Base-by-base conservation (phyloP, 2,797 vertebrate species). In the Adelosebastes latens region DNA sequence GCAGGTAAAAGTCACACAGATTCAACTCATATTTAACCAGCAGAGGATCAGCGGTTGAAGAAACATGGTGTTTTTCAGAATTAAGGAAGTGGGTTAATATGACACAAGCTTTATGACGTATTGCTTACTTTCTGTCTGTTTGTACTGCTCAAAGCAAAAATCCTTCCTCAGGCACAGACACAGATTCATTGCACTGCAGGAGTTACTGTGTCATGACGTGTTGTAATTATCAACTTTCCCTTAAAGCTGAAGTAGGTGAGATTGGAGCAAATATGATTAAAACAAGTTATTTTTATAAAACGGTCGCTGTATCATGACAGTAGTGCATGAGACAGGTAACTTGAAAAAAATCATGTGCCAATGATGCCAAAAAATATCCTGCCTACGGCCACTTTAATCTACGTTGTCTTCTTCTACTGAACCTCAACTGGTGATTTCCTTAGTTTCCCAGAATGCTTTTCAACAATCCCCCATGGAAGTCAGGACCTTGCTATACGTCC, bases 21-120 rank as follows among this genome's bases (percentile, higher is more conserved):
- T 39, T 39, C 39, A 42, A 42, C 39, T 42, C 39, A 16, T 42
- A 42, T 42, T 25, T 56, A 25, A 61, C 7, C 29, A 67, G n/a
- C 22, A 25, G 22, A 27, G n/a, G 55, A 24, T 32, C 61, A 32
- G 24, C 1, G 6, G 3, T 8, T 67, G n/a, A 46, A 31, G 59
- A 72, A 70, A 70, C 11, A 3, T 8, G 0, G 46, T 10, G 1
- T 24, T 56, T 73, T 81, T 58, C 14, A 65, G 55, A 66, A 66
- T 75, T 29, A 22, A 82, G 83, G 85, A 89, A 83, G 88, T 78
- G n/a, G 6, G 12, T 39, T 29, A 25, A 58, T 52, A 56, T 74
- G 71, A 42, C 53, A 66, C 52, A 67, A 71, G n/a, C 7, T 36
- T 1, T 6, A 18, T 39, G 49, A 64, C 46, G 12, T 14, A 25